Evolutionary conservation across 2,888 invertebrate genomes (phyloP).

Genomic region (Deilephila porcellus): DNA sequence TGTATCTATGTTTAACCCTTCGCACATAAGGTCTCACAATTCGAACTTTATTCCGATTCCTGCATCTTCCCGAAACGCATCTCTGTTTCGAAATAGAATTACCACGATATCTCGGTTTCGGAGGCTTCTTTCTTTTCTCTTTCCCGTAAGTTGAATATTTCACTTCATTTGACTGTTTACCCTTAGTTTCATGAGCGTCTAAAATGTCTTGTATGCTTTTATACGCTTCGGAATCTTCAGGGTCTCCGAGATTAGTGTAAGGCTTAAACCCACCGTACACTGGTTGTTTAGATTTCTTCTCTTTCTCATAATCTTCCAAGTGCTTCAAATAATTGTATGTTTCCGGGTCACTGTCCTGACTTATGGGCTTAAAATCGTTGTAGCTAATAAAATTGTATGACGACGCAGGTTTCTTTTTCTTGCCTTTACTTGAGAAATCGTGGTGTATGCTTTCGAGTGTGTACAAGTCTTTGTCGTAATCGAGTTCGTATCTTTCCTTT

Average conservation of each 20-base stretch:
- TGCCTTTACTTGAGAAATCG: conserved; percentile 41
- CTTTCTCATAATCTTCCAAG: conserved; percentile 59
- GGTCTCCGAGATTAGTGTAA: conserved; percentile 46
- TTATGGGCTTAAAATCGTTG: conserved; percentile 67
- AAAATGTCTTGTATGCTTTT: conserved; percentile 73
- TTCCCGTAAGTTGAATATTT: conserved; percentile 54
- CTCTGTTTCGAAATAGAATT: conserved; percentile 50
- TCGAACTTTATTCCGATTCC: conserved; percentile 53
- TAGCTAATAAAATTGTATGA: conserved; percentile 64
- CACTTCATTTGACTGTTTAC: conserved; percentile 49
- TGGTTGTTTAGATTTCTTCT: conserved; percentile 52
- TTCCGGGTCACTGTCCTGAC: conserved; percentile 66
- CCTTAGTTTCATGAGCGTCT: conserved; percentile 71
- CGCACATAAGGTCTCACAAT: conserved; percentile 63
- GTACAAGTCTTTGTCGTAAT: conserved; percentile 50
- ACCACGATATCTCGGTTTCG: conserved; percentile 40
- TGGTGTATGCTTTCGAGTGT: conserved; percentile 55
- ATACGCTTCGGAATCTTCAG: conserved; percentile 62
- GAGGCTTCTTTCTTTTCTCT: conserved; percentile 52
- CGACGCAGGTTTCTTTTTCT: conserved; percentile 51
- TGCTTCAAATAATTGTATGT: conserved; percentile 71
- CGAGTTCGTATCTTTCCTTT: conserved; percentile 55
- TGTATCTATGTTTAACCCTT: conserved; percentile 56
- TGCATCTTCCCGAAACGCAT: conserved; percentile 63
- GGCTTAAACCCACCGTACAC: conserved; percentile 56